A percentile compares a stretch with the other conserved stretches of the same genome.
Evolutionary conservation across 2,113 vertebrate species (phyloP).

Genomic region (Panthera tigris): DNA sequence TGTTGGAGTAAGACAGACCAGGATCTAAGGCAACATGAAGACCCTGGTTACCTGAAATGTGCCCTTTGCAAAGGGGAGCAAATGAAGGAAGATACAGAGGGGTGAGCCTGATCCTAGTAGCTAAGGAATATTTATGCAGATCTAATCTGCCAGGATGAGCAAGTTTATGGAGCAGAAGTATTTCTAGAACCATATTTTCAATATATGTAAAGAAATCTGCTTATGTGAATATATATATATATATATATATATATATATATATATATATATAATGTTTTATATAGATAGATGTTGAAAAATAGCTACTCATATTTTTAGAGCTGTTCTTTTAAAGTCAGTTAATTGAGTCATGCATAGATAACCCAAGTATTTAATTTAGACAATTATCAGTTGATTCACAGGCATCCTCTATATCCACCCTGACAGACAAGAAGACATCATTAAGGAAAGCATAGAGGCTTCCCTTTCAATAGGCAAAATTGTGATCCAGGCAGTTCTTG

Average conservation of each 20-base stretch:
- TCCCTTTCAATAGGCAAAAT: neutral
- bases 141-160: neutral
- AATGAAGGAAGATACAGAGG: neutral
- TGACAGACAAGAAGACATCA: neutral
- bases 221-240: neutral
- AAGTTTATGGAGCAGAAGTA: neutral
- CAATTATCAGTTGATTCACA: neutral
- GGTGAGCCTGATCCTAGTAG: neutral
- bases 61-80: neutral
- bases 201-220: slow-evolving; percentile 40
- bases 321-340: slow-evolving; percentile 48
- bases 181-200: slow-evolving; percentile 45
- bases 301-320: slow-evolving; percentile 35
- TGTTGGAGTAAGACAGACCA: neutral
- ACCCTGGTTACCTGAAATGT: neutral
- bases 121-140: neutral
- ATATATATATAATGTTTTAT: neutral
- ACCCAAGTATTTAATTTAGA: slow-evolving; percentile 5
- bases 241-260: neutral
- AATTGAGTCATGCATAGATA: slow-evolving; percentile 28
- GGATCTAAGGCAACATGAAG: neutral
- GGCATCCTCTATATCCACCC: neutral
- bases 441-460: neutral
- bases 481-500: neutral
- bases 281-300: neutral